Evolutionary conservation across 35 echinoderm and acorn worm genomes (phyloP), one percentile per base, ranked within the genome.

Genomic region (Acanthaster planci): DNA sequence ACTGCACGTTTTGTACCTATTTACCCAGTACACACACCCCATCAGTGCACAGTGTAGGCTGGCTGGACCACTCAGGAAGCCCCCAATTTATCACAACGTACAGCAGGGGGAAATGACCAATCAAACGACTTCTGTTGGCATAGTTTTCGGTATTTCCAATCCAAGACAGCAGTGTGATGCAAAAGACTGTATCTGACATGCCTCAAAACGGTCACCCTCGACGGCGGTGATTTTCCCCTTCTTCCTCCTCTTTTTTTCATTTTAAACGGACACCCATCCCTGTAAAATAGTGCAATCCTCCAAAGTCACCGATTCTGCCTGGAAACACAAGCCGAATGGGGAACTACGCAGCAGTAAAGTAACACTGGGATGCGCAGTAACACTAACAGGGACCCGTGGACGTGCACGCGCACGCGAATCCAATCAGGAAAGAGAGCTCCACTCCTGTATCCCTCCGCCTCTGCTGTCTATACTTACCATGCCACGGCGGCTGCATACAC

Each of bases 371-470:
- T 72, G 15, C 30, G 64, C 4, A 72, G 64, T 72, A 72, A n/a
- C n/a, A n/a, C n/a, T n/a, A n/a, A 72, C 26, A 34, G 6, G 64
- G 64, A 72, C 64, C 64, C 30, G 64, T 72, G 22, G 64, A 72
- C 30, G 26, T 72, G 64, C 64, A 15, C 64, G 64, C 26, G 64
- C 64, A 15, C 64, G 64, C 26, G 19, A 72, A 72, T 72, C 64
- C 64, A 72, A 72, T 72, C 64, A 72, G 64, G 64, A 72, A 72
- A 29, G 64, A 72, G 64, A 26, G 64, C 64, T 34, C 34, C 64
- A 72, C 64, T 72, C 64, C 21, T 72, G 64, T 72, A 72, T 72
- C 64, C 18, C 64, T 72, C 64, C 64, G 64, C 64, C 64, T 31
- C 64, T 72, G 21, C 22, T 72, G 4, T 36, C 21, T 26, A 72